Evolutionary conservation across 2,888 invertebrate species (phyloP), one percentile per base, ranked within the genome.

Genomic region (Argynnis bischoffii): DNA sequence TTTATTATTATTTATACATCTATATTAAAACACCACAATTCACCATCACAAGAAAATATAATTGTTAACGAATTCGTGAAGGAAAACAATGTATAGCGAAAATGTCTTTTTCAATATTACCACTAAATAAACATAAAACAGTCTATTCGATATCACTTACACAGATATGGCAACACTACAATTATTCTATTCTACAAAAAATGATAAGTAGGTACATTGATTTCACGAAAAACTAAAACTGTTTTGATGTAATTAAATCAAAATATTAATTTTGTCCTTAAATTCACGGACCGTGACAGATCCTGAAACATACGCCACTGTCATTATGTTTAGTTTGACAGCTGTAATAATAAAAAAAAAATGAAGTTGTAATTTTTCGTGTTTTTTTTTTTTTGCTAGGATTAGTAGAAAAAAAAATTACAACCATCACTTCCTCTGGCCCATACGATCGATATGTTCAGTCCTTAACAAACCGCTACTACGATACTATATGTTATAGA

Each of bases 71-170:
- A 51, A 51, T 18, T 35, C 15, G 35, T 11, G 14, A 18, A 14
- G 8, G 26, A 50, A 50, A 18, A 56, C 63, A 63, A 65, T 55
- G 35, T 8, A 46, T 26, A 50, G 31, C 31, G 63, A 31, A 55
- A 55, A 72, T 63, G 64, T 50, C 50, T 71, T 67, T 69, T 70
- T 72, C 74, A 72, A 73, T 73, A 72, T 68, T 79, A 79, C 61
- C 60, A 60, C 60, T 66, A 73, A 73, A 69, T 70, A 72, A 76
- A 80, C 77, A 77, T 74, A 76, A n/a, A 83, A 82, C 88, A 87
- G 88, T 87, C 87, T 85, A 84, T 84, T 70, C 69, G 77, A 78
- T 84, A 85, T 86, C 82, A 84, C 85, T 84, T 82, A 84, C 77
- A 75, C 59, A 75, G 74, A 71, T 71, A 71, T 71, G 71, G 69